Conservation (phyloP, 1,140 invertebrate species). For the Lepidurus arcticus region DNA sequence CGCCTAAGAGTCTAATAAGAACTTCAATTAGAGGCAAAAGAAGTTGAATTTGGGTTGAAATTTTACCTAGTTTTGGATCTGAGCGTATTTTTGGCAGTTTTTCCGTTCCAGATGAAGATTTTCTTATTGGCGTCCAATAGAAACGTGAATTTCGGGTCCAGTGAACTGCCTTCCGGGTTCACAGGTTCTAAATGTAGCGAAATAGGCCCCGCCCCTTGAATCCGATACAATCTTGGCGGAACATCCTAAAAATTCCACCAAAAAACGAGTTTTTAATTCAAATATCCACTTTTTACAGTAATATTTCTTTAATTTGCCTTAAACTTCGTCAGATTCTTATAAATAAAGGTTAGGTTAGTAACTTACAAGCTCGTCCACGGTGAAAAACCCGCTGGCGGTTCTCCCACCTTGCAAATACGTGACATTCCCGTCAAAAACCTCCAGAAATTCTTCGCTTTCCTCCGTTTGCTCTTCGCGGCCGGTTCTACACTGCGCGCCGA, state of each 20-base stretch:
- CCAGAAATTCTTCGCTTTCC: conserved; percentile 92
- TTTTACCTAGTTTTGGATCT: conserved; percentile 54
- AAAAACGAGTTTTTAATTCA: neutral
- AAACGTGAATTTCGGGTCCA: conserved; percentile 90
- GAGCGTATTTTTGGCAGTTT: conserved; percentile 86
- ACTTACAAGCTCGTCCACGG: conserved; percentile 81
- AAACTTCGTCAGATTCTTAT: too few relatives aligned
- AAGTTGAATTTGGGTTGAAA: neutral
- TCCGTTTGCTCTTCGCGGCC: conserved; percentile 94
- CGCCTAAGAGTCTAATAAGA: conserved; percentile 70
- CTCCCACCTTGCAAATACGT: conserved; percentile 94
- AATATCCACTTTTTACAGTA: too few relatives aligned
- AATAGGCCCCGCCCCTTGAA: conserved; percentile 72
- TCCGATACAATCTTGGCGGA: conserved; percentile 59
- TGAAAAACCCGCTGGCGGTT: conserved; percentile 95
- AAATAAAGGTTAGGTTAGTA: neutral
- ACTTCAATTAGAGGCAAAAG: conserved; percentile 24
- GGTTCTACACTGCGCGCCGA: conserved; percentile 94
- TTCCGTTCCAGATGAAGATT: conserved; percentile 52
- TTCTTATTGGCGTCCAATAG: conserved; percentile 67
- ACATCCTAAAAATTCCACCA: neutral
- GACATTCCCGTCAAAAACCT: conserved; percentile 85
- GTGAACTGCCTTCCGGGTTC: conserved; percentile 55
- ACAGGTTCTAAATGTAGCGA: conserved; percentile 91
- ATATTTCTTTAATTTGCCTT: too few relatives aligned